A percentile compares a stretch with the other conserved stretches of the same genome.
Evolutionary conservation across 2,113 vertebrate species (phyloP).

Genomic region (Monarcha castaneiventris): DNA sequence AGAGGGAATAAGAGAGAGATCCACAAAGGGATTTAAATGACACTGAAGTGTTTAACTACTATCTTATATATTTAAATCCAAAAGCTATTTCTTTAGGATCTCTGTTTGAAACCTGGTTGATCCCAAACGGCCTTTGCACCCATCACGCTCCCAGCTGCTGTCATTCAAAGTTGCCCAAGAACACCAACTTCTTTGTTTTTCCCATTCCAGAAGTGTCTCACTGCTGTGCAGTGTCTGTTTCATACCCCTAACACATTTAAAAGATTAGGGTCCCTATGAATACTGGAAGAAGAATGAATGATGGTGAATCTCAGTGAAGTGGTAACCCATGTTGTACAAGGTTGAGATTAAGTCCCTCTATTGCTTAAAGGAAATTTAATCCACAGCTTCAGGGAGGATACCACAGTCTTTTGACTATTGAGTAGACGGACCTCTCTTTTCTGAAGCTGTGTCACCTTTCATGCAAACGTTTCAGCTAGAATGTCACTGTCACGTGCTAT

Average conservation of each 20-base stretch:
- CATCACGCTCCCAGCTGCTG: neutral
- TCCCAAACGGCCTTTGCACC: neutral
- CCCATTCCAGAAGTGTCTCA: neutral
- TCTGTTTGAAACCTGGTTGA: neutral
- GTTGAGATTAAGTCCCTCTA: neutral
- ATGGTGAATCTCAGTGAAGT: neutral
- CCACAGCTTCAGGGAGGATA: neutral
- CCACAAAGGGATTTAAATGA: neutral
- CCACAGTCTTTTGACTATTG: accelerated
- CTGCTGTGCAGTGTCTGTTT: neutral
- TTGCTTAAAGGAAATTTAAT: neutral
- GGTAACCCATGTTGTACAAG: neutral
- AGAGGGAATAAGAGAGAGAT: neutral
- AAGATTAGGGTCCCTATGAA: accelerated
- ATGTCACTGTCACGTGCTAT: neutral
- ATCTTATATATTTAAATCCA: neutral
- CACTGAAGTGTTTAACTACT: neutral
- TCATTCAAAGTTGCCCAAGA: neutral
- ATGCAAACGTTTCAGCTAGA: neutral
- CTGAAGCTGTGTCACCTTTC: neutral
- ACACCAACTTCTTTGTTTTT: neutral
- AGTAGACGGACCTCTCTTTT: neutral
- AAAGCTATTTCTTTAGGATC: neutral
- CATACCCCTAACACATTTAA: neutral
- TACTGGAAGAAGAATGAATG: neutral